Conservation (phyloP, 2,888 invertebrate genomes). For the Pyrrhosoma nymphula region DNA sequence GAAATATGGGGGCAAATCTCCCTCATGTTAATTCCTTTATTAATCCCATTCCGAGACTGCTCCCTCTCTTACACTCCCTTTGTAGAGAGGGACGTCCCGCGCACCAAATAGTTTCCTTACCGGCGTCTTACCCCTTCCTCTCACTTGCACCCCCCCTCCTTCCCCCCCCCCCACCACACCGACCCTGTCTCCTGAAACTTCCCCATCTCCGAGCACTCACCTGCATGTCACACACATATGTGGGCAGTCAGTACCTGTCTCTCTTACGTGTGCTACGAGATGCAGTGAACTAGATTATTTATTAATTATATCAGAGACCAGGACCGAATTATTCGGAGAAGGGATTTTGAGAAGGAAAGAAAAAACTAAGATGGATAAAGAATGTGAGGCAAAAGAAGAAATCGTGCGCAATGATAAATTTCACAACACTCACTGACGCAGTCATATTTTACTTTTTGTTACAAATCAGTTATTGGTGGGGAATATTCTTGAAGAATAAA, state of each 20-base stretch:
- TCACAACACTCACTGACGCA: too few species aligned
- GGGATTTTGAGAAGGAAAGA: background rate
- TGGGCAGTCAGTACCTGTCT: background rate
- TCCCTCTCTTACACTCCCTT: background rate
- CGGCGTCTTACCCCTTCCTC: background rate
- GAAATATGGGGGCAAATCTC: conserved; percentile 66
- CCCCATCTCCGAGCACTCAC: background rate
- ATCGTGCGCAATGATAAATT: background rate
- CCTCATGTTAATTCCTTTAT: conserved; percentile 65
- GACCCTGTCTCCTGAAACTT: background rate
- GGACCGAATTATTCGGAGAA: background rate
- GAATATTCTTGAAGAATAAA: too few species aligned
- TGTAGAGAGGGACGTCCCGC: conserved; percentile 35
- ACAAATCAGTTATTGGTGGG: too few species aligned
- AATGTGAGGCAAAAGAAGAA: background rate
- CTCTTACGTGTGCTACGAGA: background rate
- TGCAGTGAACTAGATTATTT: background rate
- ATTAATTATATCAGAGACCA: background rate
- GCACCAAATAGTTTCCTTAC: conserved; percentile 49
- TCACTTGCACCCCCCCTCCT: background rate
- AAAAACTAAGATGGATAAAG: background rate
- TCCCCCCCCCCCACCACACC: background rate
- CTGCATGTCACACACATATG: background rate
- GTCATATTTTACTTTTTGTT: too few species aligned
- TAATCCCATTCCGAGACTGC: conserved; percentile 59